phyloP scores from a whole-genome alignment of 2,797 vertebrate genomes.

The Sebastes nivosus region DNA sequence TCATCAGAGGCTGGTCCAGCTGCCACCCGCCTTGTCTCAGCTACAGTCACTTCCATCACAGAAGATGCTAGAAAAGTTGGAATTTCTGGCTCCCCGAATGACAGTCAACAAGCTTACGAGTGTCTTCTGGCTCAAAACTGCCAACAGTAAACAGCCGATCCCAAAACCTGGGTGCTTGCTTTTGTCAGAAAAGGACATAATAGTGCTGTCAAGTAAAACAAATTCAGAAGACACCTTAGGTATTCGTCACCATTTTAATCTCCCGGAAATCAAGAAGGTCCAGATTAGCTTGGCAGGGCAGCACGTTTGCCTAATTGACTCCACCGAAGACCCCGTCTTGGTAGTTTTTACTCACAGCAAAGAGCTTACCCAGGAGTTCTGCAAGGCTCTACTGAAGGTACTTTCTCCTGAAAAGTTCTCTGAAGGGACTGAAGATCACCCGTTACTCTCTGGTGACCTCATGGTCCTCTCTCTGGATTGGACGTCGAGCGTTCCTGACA shows the following conservation, averaged over 20 bases:
- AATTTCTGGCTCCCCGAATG: constrained; percentile 55
- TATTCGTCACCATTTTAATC: constrained; percentile 61
- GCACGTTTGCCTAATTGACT: constrained; percentile 71
- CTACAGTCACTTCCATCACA: constrained; percentile 65
- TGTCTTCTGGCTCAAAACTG: constrained; percentile 81
- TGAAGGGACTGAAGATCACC: constrained; percentile 52
- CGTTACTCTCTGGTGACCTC: constrained; percentile 81
- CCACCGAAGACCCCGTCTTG: constrained; percentile 65
- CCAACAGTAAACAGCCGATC: constrained; percentile 39
- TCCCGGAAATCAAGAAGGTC: constrained; percentile 71
- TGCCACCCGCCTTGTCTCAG: constrained; percentile 74
- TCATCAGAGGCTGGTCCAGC: constrained; percentile 76
- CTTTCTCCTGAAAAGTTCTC: constrained; percentile 41
- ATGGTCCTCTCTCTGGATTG: constrained; percentile 85
- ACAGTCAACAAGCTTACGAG: constrained; percentile 43
- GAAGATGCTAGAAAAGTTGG: constrained; percentile 65
- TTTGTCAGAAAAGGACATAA: constrained; percentile 70
- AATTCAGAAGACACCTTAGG: constrained; percentile 10
- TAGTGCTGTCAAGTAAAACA: not conserved
- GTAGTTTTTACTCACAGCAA: constrained; percentile 82
- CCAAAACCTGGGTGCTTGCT: constrained; percentile 79
- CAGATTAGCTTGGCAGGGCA: constrained; percentile 85
- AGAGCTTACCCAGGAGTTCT: constrained; percentile 82
- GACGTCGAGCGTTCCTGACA: constrained; percentile 71
- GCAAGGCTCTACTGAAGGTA: constrained; percentile 69